phyloP scores from a whole-genome alignment of 2,888 invertebrate species.

The Corythucha ciliata region DNA sequence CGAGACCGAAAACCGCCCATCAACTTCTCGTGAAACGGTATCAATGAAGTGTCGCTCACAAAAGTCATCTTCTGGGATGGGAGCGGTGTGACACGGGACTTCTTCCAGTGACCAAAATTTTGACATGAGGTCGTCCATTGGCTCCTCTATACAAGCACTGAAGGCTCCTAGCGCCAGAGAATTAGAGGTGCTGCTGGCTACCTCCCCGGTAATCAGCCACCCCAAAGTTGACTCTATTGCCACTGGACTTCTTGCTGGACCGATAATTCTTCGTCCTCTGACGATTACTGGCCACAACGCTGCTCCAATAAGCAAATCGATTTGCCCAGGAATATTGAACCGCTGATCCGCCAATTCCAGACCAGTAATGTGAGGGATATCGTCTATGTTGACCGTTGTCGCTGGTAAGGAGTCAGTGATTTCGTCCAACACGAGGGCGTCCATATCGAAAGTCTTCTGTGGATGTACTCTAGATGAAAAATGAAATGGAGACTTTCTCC shows the following conservation, averaged over 20 bases:
- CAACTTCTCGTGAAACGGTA: neutral
- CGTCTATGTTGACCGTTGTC: neutral
- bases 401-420: constrained; percentile 2
- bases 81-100: neutral
- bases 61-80: neutral
- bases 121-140: neutral
- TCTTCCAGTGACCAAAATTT: constrained; percentile 1
- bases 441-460: neutral
- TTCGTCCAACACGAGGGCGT: constrained; percentile 1
- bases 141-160: no score
- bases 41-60: neutral
- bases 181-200: no score
- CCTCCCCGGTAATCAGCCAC: neutral
- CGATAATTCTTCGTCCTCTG: neutral
- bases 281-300: neutral
- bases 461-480: neutral
- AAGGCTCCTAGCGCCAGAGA: no score
- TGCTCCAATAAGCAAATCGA: neutral
- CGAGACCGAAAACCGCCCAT: neutral
- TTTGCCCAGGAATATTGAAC: constrained; percentile 2
- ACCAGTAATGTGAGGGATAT: neutral
- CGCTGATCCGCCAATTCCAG: constrained; percentile 7
- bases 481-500: no score
- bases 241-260: neutral
- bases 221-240: neutral